A percentile compares a stretch with the other conserved stretches of the same genome.
Evolutionary conservation across 2,888 invertebrate species (phyloP).

Genomic region (Tolmerus cingulatus): DNA sequence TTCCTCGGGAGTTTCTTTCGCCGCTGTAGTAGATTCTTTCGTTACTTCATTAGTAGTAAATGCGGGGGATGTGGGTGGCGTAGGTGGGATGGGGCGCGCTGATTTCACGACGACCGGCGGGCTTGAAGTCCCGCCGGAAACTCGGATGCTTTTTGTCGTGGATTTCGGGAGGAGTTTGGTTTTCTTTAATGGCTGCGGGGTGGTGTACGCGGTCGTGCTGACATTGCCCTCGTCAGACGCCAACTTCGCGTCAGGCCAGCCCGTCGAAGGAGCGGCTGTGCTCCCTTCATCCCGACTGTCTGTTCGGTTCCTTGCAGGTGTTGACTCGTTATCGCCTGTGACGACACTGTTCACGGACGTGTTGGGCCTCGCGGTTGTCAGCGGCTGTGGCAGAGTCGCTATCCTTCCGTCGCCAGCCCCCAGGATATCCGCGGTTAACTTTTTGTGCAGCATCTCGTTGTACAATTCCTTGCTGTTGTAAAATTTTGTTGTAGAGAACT

Average conservation of each 20-base stretch:
- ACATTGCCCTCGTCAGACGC: not conserved
- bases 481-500: slow-evolving; percentile 63
- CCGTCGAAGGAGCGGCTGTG: not conserved
- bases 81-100: not conserved
- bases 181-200: slow-evolving; percentile 26
- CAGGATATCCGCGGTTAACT: slow-evolving; percentile 46
- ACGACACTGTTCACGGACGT: not conserved
- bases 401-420: slow-evolving; percentile 12
- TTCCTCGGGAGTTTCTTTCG: not conserved
- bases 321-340: not conserved
- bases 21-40: not conserved
- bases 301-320: not conserved
- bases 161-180: slow-evolving; percentile 28
- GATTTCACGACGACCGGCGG: not conserved
- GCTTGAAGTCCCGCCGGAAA: not conserved
- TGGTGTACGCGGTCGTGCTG: slow-evolving; percentile 11
- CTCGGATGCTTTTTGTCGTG: slow-evolving; percentile 28
- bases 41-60: slow-evolving; percentile 34
- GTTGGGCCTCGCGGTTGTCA: slow-evolving; percentile 10
- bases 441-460: slow-evolving; percentile 61
- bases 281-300: not conserved
- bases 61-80: not conserved
- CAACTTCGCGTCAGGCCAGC: not conserved
- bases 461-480: slow-evolving; percentile 63
- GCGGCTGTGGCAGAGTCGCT: slow-evolving; percentile 6